These are phyloP conservation scores for Mycetomoellerius zeteki DNA, from an alignment of 1,140 invertebrate species.

Conservation along the genomic window DNA sequence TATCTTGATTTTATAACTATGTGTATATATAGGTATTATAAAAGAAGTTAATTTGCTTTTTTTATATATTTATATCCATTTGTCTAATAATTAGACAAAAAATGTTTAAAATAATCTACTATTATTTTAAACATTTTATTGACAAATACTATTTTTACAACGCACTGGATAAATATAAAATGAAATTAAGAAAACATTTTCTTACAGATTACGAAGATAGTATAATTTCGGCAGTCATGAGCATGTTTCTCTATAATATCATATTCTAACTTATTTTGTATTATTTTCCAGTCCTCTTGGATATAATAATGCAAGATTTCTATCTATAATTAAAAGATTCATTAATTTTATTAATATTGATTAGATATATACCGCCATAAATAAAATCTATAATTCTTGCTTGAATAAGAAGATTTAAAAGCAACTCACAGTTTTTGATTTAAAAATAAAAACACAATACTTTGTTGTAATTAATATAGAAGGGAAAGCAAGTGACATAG, in stretches of 20 bases:
- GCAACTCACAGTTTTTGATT: conserved; percentile 25
- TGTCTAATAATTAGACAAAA: too few species aligned
- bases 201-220: background rate
- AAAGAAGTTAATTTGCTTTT: background rate
- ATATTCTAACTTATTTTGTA: conserved; percentile 32
- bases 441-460: conserved; percentile 19
- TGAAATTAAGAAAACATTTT: background rate
- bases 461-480: background rate
- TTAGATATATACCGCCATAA: background rate
- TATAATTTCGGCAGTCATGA: background rate
- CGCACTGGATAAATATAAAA: background rate
- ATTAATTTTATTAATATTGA: background rate
- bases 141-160: background rate
- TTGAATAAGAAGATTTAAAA: background rate
- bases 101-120: too few species aligned
- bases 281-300: conserved; percentile 22
- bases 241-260: conserved; percentile 44
- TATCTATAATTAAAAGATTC: conserved; percentile 16
- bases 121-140: conserved; percentile 11
- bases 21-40: too few species aligned
- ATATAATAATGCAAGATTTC: conserved; percentile 10
- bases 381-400: background rate
- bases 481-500: background rate
- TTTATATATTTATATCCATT: background rate
- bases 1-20: background rate